Conservation (phyloP, 1,140 invertebrate genomes). For the Leptinotarsa texana region DNA sequence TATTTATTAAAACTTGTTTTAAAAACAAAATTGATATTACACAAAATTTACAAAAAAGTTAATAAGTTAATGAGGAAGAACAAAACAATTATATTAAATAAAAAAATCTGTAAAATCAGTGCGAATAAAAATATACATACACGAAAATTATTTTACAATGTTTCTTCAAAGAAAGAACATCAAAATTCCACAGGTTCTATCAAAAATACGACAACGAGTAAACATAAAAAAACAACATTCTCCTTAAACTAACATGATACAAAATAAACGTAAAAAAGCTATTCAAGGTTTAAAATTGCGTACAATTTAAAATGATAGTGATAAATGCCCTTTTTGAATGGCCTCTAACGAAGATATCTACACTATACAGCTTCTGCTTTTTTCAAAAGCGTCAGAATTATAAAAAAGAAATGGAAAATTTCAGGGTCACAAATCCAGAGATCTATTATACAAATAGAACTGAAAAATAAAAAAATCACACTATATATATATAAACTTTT, state of each 20-base stretch:
- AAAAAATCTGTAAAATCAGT: constrained; percentile 28
- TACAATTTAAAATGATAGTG: constrained; percentile 6
- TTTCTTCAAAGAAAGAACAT: constrained; percentile 7
- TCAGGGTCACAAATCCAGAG: too few species aligned
- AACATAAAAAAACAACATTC: constrained; percentile 14
- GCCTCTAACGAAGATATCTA: constrained; percentile 28
- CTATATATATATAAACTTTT: too few species aligned
- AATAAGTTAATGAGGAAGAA: constrained; percentile 32
- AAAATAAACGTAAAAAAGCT: constrained; percentile 22
- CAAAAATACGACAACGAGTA: constrained; percentile 17
- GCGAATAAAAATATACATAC: constrained; percentile 26
- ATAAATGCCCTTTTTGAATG: constrained; percentile 30
- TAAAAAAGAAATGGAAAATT: too few species aligned
- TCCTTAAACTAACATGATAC: constrained; percentile 10
- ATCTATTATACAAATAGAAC: too few species aligned
- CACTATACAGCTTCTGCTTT: constrained; percentile 24
- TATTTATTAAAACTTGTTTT: constrained; percentile 28
- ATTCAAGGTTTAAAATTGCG: constrained; percentile 2
- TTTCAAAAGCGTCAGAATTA: background rate
- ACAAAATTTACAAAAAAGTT: constrained; percentile 31
- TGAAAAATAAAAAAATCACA: too few species aligned
- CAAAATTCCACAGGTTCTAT: constrained; percentile 6
- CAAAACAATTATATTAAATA: constrained; percentile 22
- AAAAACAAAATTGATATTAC: constrained; percentile 32
- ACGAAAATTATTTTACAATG: constrained; percentile 17